Base-by-base conservation (phyloP, 2,797 vertebrate genomes). In the Xenops minutus region DNA sequence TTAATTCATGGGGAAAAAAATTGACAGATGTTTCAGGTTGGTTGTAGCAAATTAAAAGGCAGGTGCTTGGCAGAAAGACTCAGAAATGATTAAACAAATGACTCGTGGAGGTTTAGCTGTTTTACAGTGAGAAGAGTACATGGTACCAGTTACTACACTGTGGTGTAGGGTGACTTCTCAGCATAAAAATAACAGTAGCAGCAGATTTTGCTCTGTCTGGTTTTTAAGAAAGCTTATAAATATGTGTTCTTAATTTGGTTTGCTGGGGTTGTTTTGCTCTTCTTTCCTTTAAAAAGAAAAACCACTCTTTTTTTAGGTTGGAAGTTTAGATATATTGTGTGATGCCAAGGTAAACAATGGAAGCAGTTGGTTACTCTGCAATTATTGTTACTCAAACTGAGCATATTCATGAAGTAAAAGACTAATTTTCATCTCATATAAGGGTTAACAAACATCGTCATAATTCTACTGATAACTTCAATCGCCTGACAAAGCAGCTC, bases 1-100 rank as follows among this genome's bases (percentile, higher is more conserved):
- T 97, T 98, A 97, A 97, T 97, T 97, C 92, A 92, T 58, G 85
- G 75, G 7, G 80, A 80, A 27, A 95, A 34, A 94, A 96, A 64
- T 3, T 96, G 97, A 96, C 96, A 97, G 96, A 94, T 97, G 97
- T 95, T 96, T 96, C 95, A 97, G 88, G 85, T 91, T 96, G 95
- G 97, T 93, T n/a, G 23, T 79, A 96, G 94, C 92, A 97, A 97
- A 97, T 97, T 80, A 97, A 97, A 96, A 97, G 90, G 81, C 92
- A 92, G 94, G 81, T 96, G 87, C 88, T 93, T 92, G 82, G 89
- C 69, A 93, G 76, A 68, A 95, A 95, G 94, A 21, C 63, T 86
- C 78, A 66, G 92, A 91, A 90, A 93, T 75, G 67, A 79, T 95
- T 81, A 75, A 91, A 81, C 44, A 82, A 96, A 46, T 63, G 79